A percentile compares a stretch with the other conserved stretches of the same genome.
These are phyloP conservation scores for Dorcus hopei DNA, from an alignment of 2,888 invertebrate genomes.

Conservation along the genomic window DNA sequence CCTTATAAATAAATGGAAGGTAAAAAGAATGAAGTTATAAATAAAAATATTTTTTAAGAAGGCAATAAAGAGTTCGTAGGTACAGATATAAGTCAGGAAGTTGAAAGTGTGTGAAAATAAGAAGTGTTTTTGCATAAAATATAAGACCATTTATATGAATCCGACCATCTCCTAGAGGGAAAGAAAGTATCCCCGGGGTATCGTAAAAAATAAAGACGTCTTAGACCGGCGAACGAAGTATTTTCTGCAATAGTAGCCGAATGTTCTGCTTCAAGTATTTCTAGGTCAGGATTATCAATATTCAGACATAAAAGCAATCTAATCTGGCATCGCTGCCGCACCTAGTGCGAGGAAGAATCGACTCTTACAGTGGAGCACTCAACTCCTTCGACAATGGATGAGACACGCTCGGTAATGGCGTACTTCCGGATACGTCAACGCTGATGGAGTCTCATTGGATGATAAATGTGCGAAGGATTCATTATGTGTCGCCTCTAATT, in stretches of 20 bases:
- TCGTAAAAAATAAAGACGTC: not conserved
- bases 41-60: too few relatives aligned
- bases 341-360: conserved; percentile 9
- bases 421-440: conserved; percentile 45
- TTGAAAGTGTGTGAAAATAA: not conserved
- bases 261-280: not conserved
- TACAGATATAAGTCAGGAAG: not conserved
- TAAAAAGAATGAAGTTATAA: too few relatives aligned
- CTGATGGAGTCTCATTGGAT: conserved; percentile 45
- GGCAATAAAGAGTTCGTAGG: too few relatives aligned
- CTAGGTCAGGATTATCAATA: conserved; percentile 2
- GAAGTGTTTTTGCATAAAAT: not conserved
- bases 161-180: not conserved
- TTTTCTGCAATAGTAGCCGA: not conserved
- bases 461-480: conserved; percentile 46
- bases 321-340: not conserved
- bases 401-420: conserved; percentile 46
- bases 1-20: too few relatives aligned
- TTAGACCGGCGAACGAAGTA: not conserved
- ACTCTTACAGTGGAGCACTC: conserved; percentile 21
- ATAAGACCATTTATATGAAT: not conserved
- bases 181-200: not conserved
- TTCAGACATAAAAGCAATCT: conserved; percentile 2
- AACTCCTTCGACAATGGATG: conserved; percentile 38
- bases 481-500: conserved; percentile 39